Evolutionary conservation across 92 coral and sea anemone species (phyloP), one percentile per base, ranked within the genome.

Genomic region (Epizoanthus scotinus): DNA sequence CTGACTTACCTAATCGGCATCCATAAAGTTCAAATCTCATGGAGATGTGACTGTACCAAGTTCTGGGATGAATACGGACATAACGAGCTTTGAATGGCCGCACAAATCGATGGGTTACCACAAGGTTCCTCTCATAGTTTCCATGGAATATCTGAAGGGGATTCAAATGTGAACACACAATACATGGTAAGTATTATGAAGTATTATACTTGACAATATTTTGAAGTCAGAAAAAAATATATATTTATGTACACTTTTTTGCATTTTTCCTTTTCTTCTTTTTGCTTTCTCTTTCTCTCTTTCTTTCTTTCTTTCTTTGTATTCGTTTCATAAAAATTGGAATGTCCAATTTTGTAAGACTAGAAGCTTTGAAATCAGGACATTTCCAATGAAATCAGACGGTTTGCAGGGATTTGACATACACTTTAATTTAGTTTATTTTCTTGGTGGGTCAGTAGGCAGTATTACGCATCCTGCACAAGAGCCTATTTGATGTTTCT

Each of bases 11-110:
- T 73, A 77, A 21, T 52, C 79, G 79, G 20, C 86, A 83, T 17
- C 86, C 86, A 63, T 83, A 83, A 15, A 83, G 62, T 50, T 83
- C 86, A 19, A 83, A 52, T 56, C 86, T 83, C 86, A 83, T 83
- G 49, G 82, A 73, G 36, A 83, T 72, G 36, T 52, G 73, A 42
- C 38, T 75, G 52, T 75, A 67, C 81, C 81, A 75, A 2, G 68
- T 21, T 18, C 29, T 24, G 12, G 81, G 81, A 38, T 75, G 81
- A 18, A 75, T 60, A 14, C 81, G 81, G 40, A 75, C 81, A 60
- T 58, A 82, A 25, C 86, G 86, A 6, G 86, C 86, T 60, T 72
- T 70, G 67, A 82, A 70, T 1, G 86, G 61, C 12, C 67, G 78
- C 8, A 56, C 63, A 22, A 82, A 71, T 31, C 49, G 47, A 64